Evolutionary conservation across 2,113 vertebrate genomes (phyloP).

Genomic region (Axis porcinus): DNA sequence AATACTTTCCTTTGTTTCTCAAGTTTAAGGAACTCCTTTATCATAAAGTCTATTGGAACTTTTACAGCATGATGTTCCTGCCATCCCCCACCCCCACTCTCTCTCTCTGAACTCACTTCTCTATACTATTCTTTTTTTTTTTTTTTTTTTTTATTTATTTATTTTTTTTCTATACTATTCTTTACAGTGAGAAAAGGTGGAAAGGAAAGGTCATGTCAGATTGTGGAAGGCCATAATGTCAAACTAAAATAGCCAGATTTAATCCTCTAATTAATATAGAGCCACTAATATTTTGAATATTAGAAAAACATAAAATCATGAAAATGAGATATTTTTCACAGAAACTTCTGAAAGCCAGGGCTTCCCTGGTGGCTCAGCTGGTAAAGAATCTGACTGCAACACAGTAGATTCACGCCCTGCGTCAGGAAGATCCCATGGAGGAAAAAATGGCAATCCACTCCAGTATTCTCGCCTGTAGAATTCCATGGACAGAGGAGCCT

Average conservation of each 20-base stretch:
- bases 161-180: neutral
- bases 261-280: neutral
- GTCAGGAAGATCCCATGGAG: neutral
- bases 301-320: neutral
- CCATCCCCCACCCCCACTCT: neutral
- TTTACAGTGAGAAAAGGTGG: neutral
- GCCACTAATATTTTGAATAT: neutral
- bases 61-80: neutral
- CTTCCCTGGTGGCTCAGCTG: neutral
- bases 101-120: neutral
- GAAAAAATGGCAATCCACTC: neutral
- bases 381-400: neutral
- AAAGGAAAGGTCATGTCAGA: neutral
- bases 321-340: neutral
- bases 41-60: neutral
- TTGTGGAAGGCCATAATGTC: neutral
- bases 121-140: neutral
- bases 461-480: neutral
- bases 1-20: neutral
- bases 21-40: neutral
- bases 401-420: neutral
- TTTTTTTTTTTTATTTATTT: too few relatives aligned
- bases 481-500: neutral
- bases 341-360: neutral
- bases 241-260: neutral